Evolutionary conservation across 2,113 vertebrate species (phyloP), one percentile per base, ranked within the genome.

Genomic region (Xiphophorus couchianus): DNA sequence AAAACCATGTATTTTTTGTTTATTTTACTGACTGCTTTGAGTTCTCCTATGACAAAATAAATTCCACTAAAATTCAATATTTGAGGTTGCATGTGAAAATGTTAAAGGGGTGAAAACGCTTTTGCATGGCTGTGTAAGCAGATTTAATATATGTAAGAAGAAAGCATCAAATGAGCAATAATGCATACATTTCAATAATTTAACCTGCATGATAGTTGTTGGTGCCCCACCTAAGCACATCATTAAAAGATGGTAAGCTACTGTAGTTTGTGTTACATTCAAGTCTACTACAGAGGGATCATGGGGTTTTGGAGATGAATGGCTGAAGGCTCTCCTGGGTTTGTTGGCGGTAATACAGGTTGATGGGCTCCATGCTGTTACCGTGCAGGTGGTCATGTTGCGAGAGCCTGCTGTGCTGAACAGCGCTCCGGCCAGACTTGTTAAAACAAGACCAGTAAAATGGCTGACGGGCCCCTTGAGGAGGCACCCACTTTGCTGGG

Each of bases 351-450:
- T 72, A 67, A 63, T 51, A 29, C 33, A 60, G 64, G 31, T 27
- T 79, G 37, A 74, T 83, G 60, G 80, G 63, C 81, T 77, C 64
- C 84, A 75, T 76, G 83, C 71, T 83, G 87, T 79, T 85, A 25
- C 69, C 66, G 82, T 88, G 86, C 88, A 88, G 86, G 88, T 90
- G 91, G 90, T 74, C 85, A 76, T 78, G 83, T 77, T 88, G 84
- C 65, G 66, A 74, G n/a, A 27, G 60, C 89, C 83, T 83, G 88
- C 91, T 90, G 89, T 89, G 91, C 82, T 76, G 93, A 94, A 93
- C 85, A 92, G 81, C 88, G 75, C 95, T 80, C 90, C 93, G 95
- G 90, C 92, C 92, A 86, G 96, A 91, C 96, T 94, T 97, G 97
- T 94, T 95, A 90, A 75, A 91, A 90, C 94, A 91, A 91, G 95